These are phyloP conservation scores for Chaenogobius annularis DNA, from an alignment of 2,113 vertebrate genomes.

Conservation along the genomic window DNA sequence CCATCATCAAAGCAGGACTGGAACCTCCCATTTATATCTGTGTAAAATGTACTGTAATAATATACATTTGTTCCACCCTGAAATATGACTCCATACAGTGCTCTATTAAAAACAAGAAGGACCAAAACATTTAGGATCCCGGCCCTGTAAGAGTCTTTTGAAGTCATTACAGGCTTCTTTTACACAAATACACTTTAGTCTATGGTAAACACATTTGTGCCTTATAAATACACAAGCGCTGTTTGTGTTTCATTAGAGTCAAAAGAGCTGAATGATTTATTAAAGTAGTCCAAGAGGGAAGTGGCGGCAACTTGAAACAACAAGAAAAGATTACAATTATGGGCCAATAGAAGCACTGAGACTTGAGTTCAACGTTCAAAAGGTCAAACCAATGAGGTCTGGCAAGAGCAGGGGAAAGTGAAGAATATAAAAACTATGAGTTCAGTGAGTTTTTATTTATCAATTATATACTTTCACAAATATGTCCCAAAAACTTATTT, in stretches of 20 bases:
- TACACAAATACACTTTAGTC: constrained; percentile 29
- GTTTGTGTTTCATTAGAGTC: constrained; percentile 67
- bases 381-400: constrained; percentile 6
- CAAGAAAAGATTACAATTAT: constrained; percentile 53
- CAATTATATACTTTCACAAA: no score
- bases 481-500: no score
- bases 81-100: neutral
- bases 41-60: neutral
- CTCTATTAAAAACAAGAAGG: neutral
- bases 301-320: constrained; percentile 46
- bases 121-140: neutral
- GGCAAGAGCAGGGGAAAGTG: neutral
- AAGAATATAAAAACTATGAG: no score
- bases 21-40: no score
- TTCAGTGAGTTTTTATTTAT: no score
- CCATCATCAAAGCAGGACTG: no score
- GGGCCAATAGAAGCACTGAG: constrained; percentile 32
- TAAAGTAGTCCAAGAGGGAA: constrained; percentile 46
- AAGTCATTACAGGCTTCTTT: constrained; percentile 41
- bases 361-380: constrained; percentile 13
- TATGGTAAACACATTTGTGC: constrained; percentile 48
- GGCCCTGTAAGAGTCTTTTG: neutral
- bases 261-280: constrained; percentile 26
- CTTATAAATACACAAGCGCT: constrained; percentile 39
- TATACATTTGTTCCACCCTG: neutral